Evolutionary conservation across 2,888 invertebrate species (phyloP), one percentile per base, ranked within the genome.

Genomic region (Nasonovia ribisnigri): DNA sequence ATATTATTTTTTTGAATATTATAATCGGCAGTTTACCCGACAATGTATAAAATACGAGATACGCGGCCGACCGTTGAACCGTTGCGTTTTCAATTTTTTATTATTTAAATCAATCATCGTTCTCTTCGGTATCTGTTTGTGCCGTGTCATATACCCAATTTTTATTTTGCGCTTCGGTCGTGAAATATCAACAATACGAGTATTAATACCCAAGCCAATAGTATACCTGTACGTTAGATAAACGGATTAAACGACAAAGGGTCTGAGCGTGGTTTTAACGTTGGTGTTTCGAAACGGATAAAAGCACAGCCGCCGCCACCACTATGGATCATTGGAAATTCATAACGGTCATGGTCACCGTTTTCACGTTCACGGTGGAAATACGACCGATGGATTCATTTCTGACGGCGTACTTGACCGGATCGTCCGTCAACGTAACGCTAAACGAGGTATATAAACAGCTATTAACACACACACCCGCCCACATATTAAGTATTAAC

Each of bases 331-430:
- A 88, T 24, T 92, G 88, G 92, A 42, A 92, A 51, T 11, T 51
- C 6, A 57, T 54, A 11, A 92, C 92, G 20, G 43, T 46, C 29
- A 43, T 88, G 77, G 88, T 77, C 8, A 48, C 92, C 8, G 88
- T 88, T 42, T 92, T 88, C 29, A 54, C 88, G 5, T 88, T 92
- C 24, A 84, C 24, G 8, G 11, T 92, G 13, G 88, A 92, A 88
- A 54, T 92, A 43, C 88, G 88, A 43, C 92, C 92, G 43, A 57
- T 88, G 77, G 88, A 92, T 43, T 84, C 88, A 43, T 92, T 88
- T 89, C 10, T 92, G 77, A 92, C 92, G 20, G 92, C 92, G 0
- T 92, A 92, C 54, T 54, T 92, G 43, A 92, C 92, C 29, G 43
- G 92, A 24, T 88, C 92, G n/a, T 8, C n/a, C 6, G 77, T 92